phyloP scores from a whole-genome alignment of 2,888 invertebrate species.

The Drosophila kokeensis region DNA sequence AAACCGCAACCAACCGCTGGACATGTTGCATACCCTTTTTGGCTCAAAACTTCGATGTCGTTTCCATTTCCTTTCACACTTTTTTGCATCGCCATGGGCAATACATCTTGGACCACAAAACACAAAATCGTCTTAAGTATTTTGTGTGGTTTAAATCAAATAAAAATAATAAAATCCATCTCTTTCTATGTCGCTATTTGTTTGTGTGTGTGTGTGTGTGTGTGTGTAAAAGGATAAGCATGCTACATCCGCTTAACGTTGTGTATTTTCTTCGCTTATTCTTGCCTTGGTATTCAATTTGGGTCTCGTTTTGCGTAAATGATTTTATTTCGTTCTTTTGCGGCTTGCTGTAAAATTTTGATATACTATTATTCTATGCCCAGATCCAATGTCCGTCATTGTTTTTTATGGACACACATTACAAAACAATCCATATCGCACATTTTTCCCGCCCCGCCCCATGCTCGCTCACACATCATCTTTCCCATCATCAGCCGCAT shows the following conservation, averaged over 20 bases:
- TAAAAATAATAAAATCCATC: conserved; percentile 74
- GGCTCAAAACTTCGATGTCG: conserved; percentile 61
- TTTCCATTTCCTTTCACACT: conserved; percentile 72
- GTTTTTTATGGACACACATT: conserved; percentile 70
- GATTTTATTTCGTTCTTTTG: conserved; percentile 69
- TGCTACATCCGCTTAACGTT: conserved; percentile 76
- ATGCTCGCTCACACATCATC: conserved; percentile 30
- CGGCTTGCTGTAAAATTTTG: conserved; percentile 68
- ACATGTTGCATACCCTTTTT: conserved; percentile 75
- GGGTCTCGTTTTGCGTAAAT: conserved; percentile 73
- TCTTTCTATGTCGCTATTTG: conserved; percentile 23
- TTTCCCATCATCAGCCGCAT: conserved; percentile 53
- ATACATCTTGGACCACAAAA: conserved; percentile 79
- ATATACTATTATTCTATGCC: conserved; percentile 78
- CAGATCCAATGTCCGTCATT: conserved; percentile 73
- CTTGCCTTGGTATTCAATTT: conserved; percentile 68
- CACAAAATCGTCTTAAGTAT: conserved; percentile 81
- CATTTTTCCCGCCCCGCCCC: background rate
- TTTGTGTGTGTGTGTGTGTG: conserved; percentile 35
- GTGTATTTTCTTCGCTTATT: conserved; percentile 58
- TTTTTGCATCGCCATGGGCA: conserved; percentile 69
- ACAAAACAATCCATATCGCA: conserved; percentile 41
- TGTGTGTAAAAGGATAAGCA: conserved; percentile 73
- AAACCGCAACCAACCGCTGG: conserved; percentile 71
- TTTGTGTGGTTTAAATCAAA: conserved; percentile 80